phyloP scores from a whole-genome alignment of 2,113 vertebrate genomes.

The Bothrops jararaca region DNA sequence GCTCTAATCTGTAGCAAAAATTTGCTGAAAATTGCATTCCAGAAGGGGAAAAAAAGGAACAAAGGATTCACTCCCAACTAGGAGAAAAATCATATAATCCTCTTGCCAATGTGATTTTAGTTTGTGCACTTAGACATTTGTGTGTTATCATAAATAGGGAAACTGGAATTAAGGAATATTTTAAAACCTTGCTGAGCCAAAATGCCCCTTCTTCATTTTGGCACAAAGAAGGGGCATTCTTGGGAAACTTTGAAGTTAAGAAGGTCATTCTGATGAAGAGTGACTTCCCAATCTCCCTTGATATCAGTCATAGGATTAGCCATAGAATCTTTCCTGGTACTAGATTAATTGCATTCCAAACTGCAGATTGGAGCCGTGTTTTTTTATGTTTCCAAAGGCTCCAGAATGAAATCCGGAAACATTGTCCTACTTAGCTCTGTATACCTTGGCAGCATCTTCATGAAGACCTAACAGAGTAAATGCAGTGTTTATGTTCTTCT shows the following conservation, averaged over 20 bases:
- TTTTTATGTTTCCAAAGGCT: neutral
- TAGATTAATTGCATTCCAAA: neutral
- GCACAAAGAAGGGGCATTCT: neutral
- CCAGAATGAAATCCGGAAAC: neutral
- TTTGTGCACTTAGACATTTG: neutral
- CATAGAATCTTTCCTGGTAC: neutral
- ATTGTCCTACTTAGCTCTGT: neutral
- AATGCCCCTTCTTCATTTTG: neutral
- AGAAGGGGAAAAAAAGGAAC: neutral
- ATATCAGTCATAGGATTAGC: neutral
- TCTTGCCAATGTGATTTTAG: neutral
- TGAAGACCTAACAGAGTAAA: neutral
- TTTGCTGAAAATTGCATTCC: neutral
- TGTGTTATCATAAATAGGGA: neutral
- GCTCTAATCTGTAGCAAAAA: neutral
- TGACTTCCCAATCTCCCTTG: neutral
- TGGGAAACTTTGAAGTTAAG: neutral
- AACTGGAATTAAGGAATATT: neutral
- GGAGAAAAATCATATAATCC: neutral
- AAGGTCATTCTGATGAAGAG: neutral
- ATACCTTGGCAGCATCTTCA: neutral
- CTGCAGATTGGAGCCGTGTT: neutral
- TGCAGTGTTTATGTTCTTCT: neutral
- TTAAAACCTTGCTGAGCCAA: neutral
- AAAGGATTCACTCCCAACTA: neutral